Evolutionary conservation across 2,888 invertebrate species (phyloP).

Genomic region (Archips crataeganus): DNA sequence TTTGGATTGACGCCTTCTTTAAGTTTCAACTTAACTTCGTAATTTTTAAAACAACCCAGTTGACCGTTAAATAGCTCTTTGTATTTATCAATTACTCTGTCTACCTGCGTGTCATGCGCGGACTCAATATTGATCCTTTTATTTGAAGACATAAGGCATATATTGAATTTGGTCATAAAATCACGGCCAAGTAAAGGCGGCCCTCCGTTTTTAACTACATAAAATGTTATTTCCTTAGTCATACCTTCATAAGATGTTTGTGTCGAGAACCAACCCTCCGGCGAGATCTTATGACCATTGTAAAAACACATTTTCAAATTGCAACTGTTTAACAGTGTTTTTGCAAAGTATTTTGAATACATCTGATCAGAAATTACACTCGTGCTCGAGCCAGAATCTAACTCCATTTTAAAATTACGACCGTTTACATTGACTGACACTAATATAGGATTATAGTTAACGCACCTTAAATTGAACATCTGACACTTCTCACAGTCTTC

Average conservation of each 20-base stretch:
- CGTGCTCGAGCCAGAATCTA: conserved; percentile 11
- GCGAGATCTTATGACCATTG: conserved; percentile 23
- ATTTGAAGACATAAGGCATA: neutral
- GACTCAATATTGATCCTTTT: neutral
- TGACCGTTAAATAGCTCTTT: neutral
- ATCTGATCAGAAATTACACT: conserved; percentile 7
- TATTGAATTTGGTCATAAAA: neutral
- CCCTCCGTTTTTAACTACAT: neutral
- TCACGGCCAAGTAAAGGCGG: neutral
- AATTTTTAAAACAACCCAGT: neutral
- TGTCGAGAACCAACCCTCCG: neutral
- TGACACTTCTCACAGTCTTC: conserved; percentile 19
- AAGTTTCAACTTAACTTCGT: neutral
- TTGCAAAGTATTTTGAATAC: conserved; percentile 1
- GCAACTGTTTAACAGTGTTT: conserved; percentile 2
- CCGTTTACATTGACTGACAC: neutral
- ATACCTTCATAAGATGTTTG: neutral
- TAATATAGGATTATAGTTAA: conserved; percentile 1
- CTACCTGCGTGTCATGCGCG: neutral
- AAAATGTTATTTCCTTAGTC: neutral
- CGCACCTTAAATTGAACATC: conserved; percentile 18
- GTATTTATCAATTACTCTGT: neutral
- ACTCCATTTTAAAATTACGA: conserved; percentile 14
- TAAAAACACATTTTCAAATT: conserved; percentile 21
- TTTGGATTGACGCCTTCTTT: neutral